These are phyloP conservation scores for Marisa cornuarietis DNA, from an alignment of 1,140 invertebrate genomes.

Conservation along the genomic window DNA sequence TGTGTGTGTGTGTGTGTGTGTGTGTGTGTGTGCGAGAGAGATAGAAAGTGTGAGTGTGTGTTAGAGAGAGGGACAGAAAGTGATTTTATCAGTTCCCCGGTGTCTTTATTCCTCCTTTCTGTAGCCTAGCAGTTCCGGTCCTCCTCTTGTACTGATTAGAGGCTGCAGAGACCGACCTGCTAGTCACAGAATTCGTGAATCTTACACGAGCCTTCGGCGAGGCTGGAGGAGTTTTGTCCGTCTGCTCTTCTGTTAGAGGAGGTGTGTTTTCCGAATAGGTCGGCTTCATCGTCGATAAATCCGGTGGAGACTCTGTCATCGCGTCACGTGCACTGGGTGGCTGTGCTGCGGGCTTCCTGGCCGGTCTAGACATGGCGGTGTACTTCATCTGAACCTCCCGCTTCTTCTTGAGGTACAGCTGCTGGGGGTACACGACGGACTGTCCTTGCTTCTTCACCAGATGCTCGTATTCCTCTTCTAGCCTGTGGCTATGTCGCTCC, in stretches of 20 bases:
- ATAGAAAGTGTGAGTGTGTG: neutral
- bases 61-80: neutral
- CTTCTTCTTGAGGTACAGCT: slow-evolving; percentile 24
- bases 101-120: neutral
- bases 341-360: neutral
- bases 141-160: neutral
- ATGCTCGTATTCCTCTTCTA: slow-evolving; percentile 16
- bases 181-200: neutral
- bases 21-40: neutral
- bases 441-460: slow-evolving; percentile 3
- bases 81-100: neutral
- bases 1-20: slow-evolving; percentile 8
- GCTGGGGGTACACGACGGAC: slow-evolving; percentile 7
- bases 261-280: neutral
- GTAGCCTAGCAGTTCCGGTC: neutral
- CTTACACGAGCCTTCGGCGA: slow-evolving; percentile 11
- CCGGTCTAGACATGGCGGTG: slow-evolving; percentile 7
- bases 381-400: slow-evolving; percentile 8
- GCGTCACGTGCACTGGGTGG: too few species aligned
- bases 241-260: neutral
- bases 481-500: neutral
- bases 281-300: too few species aligned
- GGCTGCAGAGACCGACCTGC: neutral
- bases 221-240: neutral
- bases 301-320: too few species aligned